Percentiles rank a stretch among this genome's conserved stretches.
Conservation (phyloP, 2,797 vertebrate genomes). For the Calcarius lapponicus region DNA sequence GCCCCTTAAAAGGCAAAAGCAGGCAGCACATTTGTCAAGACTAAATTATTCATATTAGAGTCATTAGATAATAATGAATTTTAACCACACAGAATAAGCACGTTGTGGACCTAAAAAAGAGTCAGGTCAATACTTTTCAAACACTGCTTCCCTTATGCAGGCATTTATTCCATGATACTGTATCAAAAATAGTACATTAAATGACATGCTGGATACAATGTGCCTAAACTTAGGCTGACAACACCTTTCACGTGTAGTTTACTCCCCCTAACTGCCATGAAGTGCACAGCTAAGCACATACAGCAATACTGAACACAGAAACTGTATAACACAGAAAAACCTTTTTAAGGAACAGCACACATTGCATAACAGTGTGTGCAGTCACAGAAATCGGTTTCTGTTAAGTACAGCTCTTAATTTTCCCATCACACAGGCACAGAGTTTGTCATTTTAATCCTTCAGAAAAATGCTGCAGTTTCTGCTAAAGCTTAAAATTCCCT, state of each 20-base stretch:
- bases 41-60: neutral
- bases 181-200: neutral
- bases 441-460: neutral
- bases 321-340: neutral
- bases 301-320: neutral
- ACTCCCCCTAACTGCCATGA: neutral
- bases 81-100: neutral
- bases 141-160: neutral
- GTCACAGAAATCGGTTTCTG: neutral
- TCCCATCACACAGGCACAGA: neutral
- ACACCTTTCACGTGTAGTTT: neutral
- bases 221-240: neutral
- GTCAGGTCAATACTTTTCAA: neutral
- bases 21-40: neutral
- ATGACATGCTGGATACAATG: neutral
- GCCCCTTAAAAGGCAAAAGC: neutral
- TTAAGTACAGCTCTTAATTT: neutral
- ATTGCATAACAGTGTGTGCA: neutral
- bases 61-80: neutral
- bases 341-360: neutral
- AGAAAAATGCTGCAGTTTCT: neutral
- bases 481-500: constrained; percentile 13
- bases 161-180: neutral
- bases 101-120: neutral
- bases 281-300: neutral